Percentiles rank a stretch among this genome's conserved stretches.
Evolutionary conservation across 2,113 vertebrate genomes (phyloP).

Genomic region (Picathartes gymnocephalus): DNA sequence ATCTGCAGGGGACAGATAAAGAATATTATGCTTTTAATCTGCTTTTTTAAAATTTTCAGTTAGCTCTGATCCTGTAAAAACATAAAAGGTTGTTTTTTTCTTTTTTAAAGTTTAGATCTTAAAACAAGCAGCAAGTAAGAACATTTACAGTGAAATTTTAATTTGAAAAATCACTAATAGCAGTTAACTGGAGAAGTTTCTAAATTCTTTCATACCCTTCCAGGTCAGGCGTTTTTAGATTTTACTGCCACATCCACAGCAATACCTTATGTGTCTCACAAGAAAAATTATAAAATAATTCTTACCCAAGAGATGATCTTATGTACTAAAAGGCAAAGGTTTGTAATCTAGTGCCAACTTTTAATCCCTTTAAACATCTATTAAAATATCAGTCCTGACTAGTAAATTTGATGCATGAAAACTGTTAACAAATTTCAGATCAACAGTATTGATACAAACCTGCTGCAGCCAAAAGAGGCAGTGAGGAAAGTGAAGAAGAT

Average conservation of each 20-base stretch:
- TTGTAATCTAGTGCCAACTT: not conserved
- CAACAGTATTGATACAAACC: not conserved
- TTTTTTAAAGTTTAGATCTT: not conserved
- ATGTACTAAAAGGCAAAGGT: not conserved
- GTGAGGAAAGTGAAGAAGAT: not conserved
- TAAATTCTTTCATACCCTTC: not conserved
- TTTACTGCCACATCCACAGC: not conserved
- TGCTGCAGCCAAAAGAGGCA: not conserved
- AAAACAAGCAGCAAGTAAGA: not conserved
- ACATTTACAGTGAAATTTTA: not conserved
- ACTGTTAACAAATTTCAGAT: not conserved
- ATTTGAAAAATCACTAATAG: not conserved
- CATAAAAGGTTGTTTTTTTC: not conserved
- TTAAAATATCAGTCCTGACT: not conserved
- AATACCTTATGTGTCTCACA: not conserved
- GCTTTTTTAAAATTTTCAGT: not conserved
- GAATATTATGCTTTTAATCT: not conserved
- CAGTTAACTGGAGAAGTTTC: not conserved
- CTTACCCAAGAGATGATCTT: not conserved
- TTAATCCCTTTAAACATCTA: not conserved
- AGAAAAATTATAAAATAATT: not conserved
- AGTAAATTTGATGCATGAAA: not conserved
- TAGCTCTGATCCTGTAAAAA: not conserved
- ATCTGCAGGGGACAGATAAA: not conserved
- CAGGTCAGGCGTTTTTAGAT: not conserved